These are phyloP conservation scores for Epinephelus coioides DNA, from an alignment of 2,797 vertebrate species.

Conservation along the genomic window DNA sequence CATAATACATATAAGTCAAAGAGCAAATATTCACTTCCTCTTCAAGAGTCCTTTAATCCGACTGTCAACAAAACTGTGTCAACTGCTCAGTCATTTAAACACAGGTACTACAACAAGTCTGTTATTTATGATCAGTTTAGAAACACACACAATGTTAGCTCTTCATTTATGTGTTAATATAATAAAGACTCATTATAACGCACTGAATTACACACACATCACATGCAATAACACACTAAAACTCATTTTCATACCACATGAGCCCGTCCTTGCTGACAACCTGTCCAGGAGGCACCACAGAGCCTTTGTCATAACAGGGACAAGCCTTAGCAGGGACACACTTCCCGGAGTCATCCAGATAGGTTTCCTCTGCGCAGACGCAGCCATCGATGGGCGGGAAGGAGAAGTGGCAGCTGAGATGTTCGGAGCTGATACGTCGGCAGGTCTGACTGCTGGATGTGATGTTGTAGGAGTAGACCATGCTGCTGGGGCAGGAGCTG, in stretches of 20 bases:
- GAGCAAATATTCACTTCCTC: not conserved
- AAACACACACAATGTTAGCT: not conserved
- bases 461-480: slow-evolving; percentile 85
- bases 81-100: not conserved
- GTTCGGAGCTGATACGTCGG: slow-evolving; percentile 82
- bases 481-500: slow-evolving; percentile 84
- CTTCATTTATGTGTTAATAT: no score
- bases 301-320: slow-evolving; percentile 89
- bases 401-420: slow-evolving; percentile 84
- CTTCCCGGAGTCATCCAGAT: slow-evolving; percentile 86
- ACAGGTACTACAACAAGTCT: not conserved
- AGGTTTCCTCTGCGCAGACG: slow-evolving; percentile 85
- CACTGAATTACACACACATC: not conserved
- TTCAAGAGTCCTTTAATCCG: not conserved
- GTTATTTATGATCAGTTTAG: not conserved
- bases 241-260: slow-evolving; percentile 85
- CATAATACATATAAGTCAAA: not conserved
- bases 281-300: slow-evolving; percentile 85
- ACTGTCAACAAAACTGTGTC: not conserved
- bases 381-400: slow-evolving; percentile 91
- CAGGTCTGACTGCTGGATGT: slow-evolving; percentile 86
- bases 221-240: not conserved
- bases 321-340: slow-evolving; percentile 87
- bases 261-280: slow-evolving; percentile 84
- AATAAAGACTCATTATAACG: not conserved